These are phyloP conservation scores for Drosophila burlai DNA, from an alignment of 1,140 invertebrate species.

Conservation along the genomic window DNA sequence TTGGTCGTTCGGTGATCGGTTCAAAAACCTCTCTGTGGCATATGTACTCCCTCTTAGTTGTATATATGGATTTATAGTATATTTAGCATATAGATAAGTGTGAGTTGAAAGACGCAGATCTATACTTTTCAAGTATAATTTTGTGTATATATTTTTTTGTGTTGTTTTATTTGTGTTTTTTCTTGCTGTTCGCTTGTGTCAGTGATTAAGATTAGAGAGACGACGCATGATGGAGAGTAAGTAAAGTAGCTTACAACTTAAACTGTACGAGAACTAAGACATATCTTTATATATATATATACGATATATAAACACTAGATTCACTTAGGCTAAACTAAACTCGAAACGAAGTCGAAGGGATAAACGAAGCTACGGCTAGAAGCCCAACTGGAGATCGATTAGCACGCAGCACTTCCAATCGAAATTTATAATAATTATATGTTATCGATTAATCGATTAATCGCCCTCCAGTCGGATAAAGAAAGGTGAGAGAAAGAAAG, in stretches of 20 bases:
- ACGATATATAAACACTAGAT: constrained; percentile 79
- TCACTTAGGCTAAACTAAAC: constrained; percentile 79
- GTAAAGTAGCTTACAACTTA: constrained; percentile 70
- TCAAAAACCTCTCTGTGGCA: constrained; percentile 57
- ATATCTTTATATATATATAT: constrained; percentile 48
- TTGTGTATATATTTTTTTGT: constrained; percentile 47
- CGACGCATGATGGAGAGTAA: constrained; percentile 61
- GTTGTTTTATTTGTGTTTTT: constrained; percentile 54
- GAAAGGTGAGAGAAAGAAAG: constrained; percentile 20
- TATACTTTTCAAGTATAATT: constrained; percentile 66
- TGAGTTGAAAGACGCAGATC: constrained; percentile 56
- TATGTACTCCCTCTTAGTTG: constrained; percentile 10
- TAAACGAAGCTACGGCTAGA: constrained; percentile 18
- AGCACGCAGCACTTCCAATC: neutral
- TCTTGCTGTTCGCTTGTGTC: constrained; percentile 20
- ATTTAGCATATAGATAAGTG: constrained; percentile 38
- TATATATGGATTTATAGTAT: constrained; percentile 32
- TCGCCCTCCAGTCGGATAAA: constrained; percentile 12
- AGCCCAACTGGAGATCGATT: neutral
- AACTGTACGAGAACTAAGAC: constrained; percentile 73
- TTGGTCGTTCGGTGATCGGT: constrained; percentile 50
- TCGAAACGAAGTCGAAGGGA: constrained; percentile 53
- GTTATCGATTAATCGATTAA: constrained; percentile 1
- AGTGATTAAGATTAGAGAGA: constrained; percentile 64
- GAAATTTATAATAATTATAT: neutral